phyloP scores from a whole-genome alignment of 2,888 invertebrate genomes.

The Lingula anatina region DNA sequence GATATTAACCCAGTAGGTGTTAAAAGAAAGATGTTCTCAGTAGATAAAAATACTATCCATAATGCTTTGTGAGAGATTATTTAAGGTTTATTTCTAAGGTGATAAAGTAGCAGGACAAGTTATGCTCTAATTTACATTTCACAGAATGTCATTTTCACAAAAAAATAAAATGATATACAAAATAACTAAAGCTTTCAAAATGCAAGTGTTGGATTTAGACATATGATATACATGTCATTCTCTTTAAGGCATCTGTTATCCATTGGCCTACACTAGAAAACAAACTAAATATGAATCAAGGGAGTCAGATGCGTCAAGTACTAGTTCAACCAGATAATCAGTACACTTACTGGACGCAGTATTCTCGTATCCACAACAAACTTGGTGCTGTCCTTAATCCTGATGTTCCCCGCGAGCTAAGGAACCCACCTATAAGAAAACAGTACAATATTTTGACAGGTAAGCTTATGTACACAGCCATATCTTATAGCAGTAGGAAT shows the following conservation, averaged over 20 bases:
- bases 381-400: slow-evolving; percentile 38
- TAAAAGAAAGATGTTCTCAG: slow-evolving; percentile 26
- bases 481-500: neutral
- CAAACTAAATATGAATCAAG: slow-evolving; percentile 34
- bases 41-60: too few species aligned
- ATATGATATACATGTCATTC: slow-evolving; percentile 1
- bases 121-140: too few species aligned
- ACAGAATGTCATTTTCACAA: too few species aligned
- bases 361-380: slow-evolving; percentile 39
- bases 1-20: slow-evolving; percentile 28
- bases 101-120: too few species aligned
- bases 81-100: too few species aligned
- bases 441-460: slow-evolving; percentile 46
- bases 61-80: too few species aligned
- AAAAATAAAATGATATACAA: too few species aligned
- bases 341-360: slow-evolving; percentile 42
- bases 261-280: slow-evolving; percentile 34
- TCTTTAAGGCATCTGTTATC: slow-evolving; percentile 31
- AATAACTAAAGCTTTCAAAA: too few species aligned
- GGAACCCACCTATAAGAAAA: slow-evolving; percentile 22
- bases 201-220: too few species aligned
- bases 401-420: slow-evolving; percentile 25
- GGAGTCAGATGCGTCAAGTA: slow-evolving; percentile 26
- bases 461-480: slow-evolving; percentile 12
- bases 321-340: slow-evolving; percentile 19